Percentiles rank a stretch among this genome's conserved stretches.
Evolutionary conservation across 2,888 invertebrate genomes (phyloP).

Genomic region (Cephus spinipes): DNA sequence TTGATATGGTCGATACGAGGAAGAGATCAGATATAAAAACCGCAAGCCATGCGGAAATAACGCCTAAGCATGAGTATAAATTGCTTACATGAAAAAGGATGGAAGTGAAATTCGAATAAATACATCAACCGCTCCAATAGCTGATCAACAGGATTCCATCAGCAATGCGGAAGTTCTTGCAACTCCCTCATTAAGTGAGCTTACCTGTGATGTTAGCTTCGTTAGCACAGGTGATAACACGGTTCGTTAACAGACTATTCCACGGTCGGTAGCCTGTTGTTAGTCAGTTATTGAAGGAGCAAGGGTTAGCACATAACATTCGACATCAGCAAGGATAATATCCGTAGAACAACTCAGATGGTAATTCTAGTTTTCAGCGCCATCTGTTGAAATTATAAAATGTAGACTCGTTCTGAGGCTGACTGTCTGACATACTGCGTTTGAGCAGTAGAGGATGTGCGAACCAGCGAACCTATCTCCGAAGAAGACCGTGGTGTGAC

Average conservation of each 20-base stretch:
- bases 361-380: neutral
- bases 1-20: neutral
- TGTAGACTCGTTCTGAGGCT: neutral
- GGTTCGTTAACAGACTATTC: neutral
- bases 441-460: conserved; percentile 3
- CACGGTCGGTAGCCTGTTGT: neutral
- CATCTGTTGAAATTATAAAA: neutral
- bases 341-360: neutral
- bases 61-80: neutral
- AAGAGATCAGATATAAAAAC: neutral
- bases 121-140: neutral
- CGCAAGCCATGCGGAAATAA: neutral
- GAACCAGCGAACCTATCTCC: conserved; percentile 45
- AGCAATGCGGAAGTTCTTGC: neutral
- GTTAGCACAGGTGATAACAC: neutral
- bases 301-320: neutral
- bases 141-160: neutral
- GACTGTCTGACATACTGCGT: neutral
- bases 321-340: neutral
- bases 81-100: neutral
- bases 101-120: neutral
- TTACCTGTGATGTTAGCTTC: neutral
- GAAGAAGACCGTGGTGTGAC: conserved; percentile 56
- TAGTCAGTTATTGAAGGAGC: neutral
- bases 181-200: neutral